Conservation (phyloP, 92 coral and sea anemone genomes). For the Muricea muricata region DNA sequence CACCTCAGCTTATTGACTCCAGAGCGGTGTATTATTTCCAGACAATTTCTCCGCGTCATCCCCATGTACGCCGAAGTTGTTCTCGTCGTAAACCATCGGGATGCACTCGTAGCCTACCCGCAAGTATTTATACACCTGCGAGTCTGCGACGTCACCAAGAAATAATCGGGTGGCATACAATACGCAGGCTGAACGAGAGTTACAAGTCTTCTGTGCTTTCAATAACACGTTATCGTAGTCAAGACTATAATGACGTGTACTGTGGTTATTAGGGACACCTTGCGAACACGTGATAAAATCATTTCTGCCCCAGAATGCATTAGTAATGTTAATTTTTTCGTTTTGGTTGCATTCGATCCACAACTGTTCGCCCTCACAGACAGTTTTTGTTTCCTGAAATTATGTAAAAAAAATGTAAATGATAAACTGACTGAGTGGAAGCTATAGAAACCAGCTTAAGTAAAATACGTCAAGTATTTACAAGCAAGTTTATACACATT, state of each 20-base stretch:
- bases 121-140: conserved; percentile 73
- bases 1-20: not conserved
- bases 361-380: conserved; percentile 78
- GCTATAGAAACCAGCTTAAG: no score
- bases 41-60: conserved; percentile 39
- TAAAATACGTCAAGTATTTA: no score
- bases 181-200: conserved; percentile 69
- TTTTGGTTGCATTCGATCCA: conserved; percentile 69
- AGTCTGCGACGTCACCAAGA: conserved; percentile 65
- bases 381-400: conserved; percentile 68
- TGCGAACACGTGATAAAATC: conserved; percentile 80
- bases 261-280: conserved; percentile 59
- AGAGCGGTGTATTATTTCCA: conserved; percentile 27
- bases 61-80: conserved; percentile 45
- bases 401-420: no score
- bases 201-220: conserved; percentile 70
- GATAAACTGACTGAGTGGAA: no score
- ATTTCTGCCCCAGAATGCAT: conserved; percentile 91
- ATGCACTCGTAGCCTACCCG: conserved; percentile 92
- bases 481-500: not conserved
- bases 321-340: conserved; percentile 75
- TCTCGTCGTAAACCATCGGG: conserved; percentile 66
- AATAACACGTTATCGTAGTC: conserved; percentile 69
- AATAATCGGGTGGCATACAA: conserved; percentile 61
- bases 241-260: conserved; percentile 62